Evolutionary conservation across 2,113 vertebrate species (phyloP), one percentile per base, ranked within the genome.

Genomic region (Euleptes europaea): DNA sequence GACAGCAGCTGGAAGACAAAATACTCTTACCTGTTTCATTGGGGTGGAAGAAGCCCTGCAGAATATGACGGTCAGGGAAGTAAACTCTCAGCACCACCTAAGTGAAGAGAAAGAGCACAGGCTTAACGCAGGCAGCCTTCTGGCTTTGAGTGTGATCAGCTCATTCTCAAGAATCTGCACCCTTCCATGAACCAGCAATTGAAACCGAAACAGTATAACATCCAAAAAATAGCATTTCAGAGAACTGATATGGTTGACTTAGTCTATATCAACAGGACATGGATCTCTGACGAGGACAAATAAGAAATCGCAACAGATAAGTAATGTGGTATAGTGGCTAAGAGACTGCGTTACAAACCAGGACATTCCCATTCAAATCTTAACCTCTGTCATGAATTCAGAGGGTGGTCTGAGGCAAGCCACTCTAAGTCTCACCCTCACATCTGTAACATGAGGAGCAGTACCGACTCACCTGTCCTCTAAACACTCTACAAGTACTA

Each of bases 31-130:
- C 97, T 80, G 98, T 99, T 91, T 99, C 99, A 21, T 94, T 91
- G 23, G 98, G 97, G 77, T 90, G 94, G 93, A 99, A 99, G 95
- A 98, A 98, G 1, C 98, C 99, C 80, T 99, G 98, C 0, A 99
- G 95, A 90, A 99, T 94, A 23, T 97, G 93, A 71, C 98, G 97
- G 94, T 99, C 98, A 84, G 98, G 98, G 88, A 99, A 99, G 89
- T 95, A 97, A 90, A 99, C 94, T 92, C 99, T 97, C 88, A 99
- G 70, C 60, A 97, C 98, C 90, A 99, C 98, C 99, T 99, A 91
- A 83, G 71, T 76, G 78, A 33, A 94, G 13, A 84, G 7, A 94
- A 89, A 88, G 51, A 92, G 63, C 73, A 42, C 4, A 5, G 13
- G 14, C 1, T 51, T 44, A 60, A 65, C 7, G 60, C 57, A 79